Evolutionary conservation across 2,888 invertebrate species (phyloP), one percentile per base, ranked within the genome.

Genomic region (Microdon myrmicae): DNA sequence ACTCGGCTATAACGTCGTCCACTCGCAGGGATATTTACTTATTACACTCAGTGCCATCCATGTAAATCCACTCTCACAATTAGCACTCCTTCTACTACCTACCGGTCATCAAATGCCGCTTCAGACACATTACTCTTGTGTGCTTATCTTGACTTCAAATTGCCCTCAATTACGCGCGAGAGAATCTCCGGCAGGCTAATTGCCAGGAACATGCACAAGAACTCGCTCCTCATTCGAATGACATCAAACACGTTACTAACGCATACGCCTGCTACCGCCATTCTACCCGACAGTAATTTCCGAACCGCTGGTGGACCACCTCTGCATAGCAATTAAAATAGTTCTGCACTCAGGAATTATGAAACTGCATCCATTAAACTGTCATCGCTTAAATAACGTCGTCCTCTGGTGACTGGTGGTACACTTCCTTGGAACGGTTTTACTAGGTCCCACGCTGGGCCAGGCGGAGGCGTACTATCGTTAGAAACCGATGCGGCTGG

Each of bases 321-420:
- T 51, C 51, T 64, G 56, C 61, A 56, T 64, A 39, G 51, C 64
- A 64, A 64, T 64, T 64, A 64, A 64, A 64, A 64, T 47, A 51
- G 58, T 58, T 53, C 37, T n/a, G n/a, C 41, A 58, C 53, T 58
- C 47, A 58, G 41, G 53, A 58, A 53, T 58, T 64, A 64, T 64
- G 51, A 58, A 64, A 53, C 64, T 53, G 47, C 43, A 58, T 64
- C 64, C 64, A 64, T 64, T 64, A 58, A 64, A 43, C 58, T 64
- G 64, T 64, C 64, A 64, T 58, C 64, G 58, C 43, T 47, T 31
- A 34, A 56, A 51, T 56, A 51, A 14, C 56, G 49, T 51, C 31
- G 41, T 51, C 49, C 16, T 29, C 20, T 28, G n/a, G 25, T 23
- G 19, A 29, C 38, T 16, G 32, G 23, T 37, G 51, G 51, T 56